Percentiles rank a stretch among this genome's conserved stretches.
Conservation (phyloP, 2,113 vertebrate species). For the Syngnathoides biaculeatus region DNA sequence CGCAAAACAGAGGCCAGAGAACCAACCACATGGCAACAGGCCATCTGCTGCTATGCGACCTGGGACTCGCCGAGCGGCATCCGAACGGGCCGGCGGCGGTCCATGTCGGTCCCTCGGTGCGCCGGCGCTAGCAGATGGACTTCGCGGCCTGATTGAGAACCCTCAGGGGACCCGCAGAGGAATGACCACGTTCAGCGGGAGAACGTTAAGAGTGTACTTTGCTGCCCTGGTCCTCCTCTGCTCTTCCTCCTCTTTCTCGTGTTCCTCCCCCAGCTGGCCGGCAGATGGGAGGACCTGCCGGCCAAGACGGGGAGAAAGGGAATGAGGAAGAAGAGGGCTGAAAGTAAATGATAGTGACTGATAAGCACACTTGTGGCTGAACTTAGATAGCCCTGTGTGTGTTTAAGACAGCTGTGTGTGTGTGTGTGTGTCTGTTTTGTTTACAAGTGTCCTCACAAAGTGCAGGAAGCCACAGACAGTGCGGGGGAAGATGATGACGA, state of each 20-base stretch:
- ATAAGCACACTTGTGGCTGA: conserved; percentile 50
- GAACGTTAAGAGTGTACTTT: conserved; percentile 49
- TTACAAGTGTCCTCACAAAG: conserved; percentile 57
- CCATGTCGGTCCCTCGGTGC: too few relatives aligned
- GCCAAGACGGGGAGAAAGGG: conserved; percentile 52
- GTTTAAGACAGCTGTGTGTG: conserved; percentile 2
- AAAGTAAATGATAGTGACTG: conserved; percentile 43
- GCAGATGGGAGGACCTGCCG: conserved; percentile 69
- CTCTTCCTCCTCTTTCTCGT: conserved; percentile 17
- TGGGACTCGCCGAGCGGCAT: neutral
- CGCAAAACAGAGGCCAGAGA: neutral
- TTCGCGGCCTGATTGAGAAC: neutral
- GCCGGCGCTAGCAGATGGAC: neutral
- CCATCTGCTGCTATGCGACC: neutral
- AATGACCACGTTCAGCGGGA: conserved; percentile 49
- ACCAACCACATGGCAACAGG: neutral
- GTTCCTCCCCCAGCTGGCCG: conserved; percentile 62
- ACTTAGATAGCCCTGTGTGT: conserved; percentile 8
- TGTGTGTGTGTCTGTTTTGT: conserved; percentile 28
- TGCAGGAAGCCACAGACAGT: conserved; percentile 58
- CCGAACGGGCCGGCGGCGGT: neutral
- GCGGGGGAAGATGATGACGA: conserved; percentile 59
- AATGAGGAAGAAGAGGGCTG: conserved; percentile 22
- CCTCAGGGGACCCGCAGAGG: conserved; percentile 50
- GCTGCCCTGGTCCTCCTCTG: conserved; percentile 24